Percentiles rank a stretch among this genome's conserved stretches.
phyloP scores from a whole-genome alignment of 2,113 vertebrate genomes.

The Boleophthalmus pectinirostris region DNA sequence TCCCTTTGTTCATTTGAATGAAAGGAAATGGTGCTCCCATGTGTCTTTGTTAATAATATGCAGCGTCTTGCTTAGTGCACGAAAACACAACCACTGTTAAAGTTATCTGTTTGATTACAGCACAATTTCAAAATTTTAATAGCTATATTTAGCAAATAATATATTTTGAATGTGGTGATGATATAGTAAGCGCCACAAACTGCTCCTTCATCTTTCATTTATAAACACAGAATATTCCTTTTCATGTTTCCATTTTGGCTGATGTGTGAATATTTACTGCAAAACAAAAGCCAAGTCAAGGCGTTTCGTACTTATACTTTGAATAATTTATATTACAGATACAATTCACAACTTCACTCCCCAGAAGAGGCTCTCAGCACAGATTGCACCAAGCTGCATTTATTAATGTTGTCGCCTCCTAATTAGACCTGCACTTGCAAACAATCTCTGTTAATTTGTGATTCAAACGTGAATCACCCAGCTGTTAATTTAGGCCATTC shows the following conservation, averaged over 20 bases:
- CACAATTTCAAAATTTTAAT: slow-evolving; percentile 11
- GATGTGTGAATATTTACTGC: slow-evolving; percentile 1
- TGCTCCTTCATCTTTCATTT: neutral
- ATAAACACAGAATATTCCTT: slow-evolving; percentile 6
- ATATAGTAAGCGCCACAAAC: slow-evolving; percentile 3
- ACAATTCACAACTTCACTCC: slow-evolving; percentile 15
- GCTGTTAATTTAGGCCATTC: slow-evolving; percentile 12
- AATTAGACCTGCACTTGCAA: slow-evolving; percentile 35
- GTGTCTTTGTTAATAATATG: slow-evolving; percentile 47
- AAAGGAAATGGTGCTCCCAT: slow-evolving; percentile 37
- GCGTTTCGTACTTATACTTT: neutral
- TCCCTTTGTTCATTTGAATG: slow-evolving; percentile 35
- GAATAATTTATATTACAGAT: neutral
- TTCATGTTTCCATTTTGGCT: slow-evolving; percentile 1
- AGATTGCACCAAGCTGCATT: slow-evolving; percentile 29
- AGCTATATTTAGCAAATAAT: slow-evolving; percentile 14
- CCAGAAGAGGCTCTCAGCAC: slow-evolving; percentile 14
- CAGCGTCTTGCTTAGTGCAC: slow-evolving; percentile 23
- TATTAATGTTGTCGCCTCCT: slow-evolving; percentile 31
- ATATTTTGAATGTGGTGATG: neutral
- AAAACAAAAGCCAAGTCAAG: neutral
- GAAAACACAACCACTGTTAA: slow-evolving; percentile 20
- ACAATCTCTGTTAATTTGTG: slow-evolving; percentile 20
- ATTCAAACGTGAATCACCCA: slow-evolving; percentile 16
- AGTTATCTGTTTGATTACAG: slow-evolving; percentile 24